Conservation (phyloP, 2,797 vertebrate genomes). For the Lacerta agilis region DNA sequence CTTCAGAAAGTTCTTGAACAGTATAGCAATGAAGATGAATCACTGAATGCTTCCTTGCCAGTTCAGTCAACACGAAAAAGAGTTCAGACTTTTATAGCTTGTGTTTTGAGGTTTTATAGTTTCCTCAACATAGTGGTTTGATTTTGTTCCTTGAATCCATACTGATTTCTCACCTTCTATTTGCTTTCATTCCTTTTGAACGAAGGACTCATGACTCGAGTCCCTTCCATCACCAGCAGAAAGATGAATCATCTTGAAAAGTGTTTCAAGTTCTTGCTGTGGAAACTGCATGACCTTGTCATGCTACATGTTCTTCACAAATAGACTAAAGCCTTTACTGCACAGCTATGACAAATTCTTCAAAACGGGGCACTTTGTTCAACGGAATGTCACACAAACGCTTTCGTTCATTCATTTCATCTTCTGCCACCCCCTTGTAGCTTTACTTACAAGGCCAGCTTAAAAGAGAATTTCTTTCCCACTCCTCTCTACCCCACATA, state of each 20-base stretch:
- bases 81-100: constrained; percentile 5
- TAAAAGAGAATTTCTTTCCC: background rate
- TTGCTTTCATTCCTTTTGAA: background rate
- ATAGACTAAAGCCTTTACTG: constrained; percentile 10
- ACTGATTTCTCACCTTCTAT: constrained; percentile 17
- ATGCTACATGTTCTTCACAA: constrained; percentile 23
- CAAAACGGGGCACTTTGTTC: background rate
- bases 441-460: constrained; percentile 12
- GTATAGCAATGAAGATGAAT: rapidly evolving
- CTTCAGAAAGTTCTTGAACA: constrained; percentile 2
- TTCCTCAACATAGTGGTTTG: constrained; percentile 10
- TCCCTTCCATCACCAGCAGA: constrained; percentile 5
- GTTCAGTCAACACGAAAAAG: background rate
- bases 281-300: constrained; percentile 21
- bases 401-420: constrained; percentile 6
- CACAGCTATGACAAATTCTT: background rate
- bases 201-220: background rate
- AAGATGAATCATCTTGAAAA: constrained; percentile 32
- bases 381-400: constrained; percentile 6
- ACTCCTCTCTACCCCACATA: background rate
- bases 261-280: constrained; percentile 9
- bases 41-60: rapidly evolving
- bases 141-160: background rate
- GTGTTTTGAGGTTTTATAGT: background rate
- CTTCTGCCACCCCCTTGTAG: background rate